Evolutionary conservation across 2,888 invertebrate species (phyloP), one percentile per base, ranked within the genome.

Genomic region (Acleris cristana): DNA sequence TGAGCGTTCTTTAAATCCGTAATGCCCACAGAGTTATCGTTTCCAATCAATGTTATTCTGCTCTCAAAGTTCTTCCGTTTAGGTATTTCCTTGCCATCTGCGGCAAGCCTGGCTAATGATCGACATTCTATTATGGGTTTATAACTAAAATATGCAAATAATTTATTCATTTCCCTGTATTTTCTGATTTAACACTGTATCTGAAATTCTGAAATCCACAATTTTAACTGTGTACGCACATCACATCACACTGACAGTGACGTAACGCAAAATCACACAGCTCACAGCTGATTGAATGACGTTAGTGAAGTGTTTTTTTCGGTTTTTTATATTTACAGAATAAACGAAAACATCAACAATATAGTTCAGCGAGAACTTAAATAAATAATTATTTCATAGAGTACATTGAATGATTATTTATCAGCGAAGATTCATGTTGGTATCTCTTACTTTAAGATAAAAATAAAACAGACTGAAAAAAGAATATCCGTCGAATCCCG

Each of bases 1-100:
- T 95, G 92, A 0, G 97, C 97, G 75, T 95, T 95, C 71, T 95
- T 95, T 30, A 96, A 72, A 30, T 95, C 94, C 1, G 94, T 93
- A 3, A 96, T 90, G 70, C 88, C 92, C 21, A 95, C 84, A 40
- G 92, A 85, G 75, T 95, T 88, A 79, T 95, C 94, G 44, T 93
- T 86, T 48, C 91, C 87, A 67, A 96, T 88, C 34, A 97, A 83
- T 0, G 96, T 96, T 71, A 97, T 95, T 85, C 94, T 94, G 66
- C 80, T 84, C 72, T 88, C 89, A 70, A 78, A 80, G 63, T 67
- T 76, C 78, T 87, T 90, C 68, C 78, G 84, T 75, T 89, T 90
- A 2, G 86, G 85, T n/a, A 94, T 89, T 70, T 87, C 88, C 78
- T 90, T 92, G 19, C 91, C 91, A 66, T 89, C 87, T 54, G 87